These are phyloP conservation scores for Cyprinus carpio DNA, from an alignment of 2,113 vertebrate species.

Conservation along the genomic window DNA sequence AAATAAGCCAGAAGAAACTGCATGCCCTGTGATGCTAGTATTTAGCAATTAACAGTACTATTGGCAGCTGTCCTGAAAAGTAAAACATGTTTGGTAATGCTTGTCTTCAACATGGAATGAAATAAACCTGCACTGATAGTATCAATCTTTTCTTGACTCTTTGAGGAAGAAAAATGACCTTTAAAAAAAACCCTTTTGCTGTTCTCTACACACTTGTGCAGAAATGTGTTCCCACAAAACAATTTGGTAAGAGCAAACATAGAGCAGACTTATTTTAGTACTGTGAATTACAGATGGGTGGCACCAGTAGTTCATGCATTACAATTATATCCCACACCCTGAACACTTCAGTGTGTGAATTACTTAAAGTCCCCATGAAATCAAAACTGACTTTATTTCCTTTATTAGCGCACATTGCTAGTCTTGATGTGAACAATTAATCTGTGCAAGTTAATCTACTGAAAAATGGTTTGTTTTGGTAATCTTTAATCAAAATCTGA, in stretches of 20 bases:
- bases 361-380: not conserved
- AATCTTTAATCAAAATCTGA: too few relatives aligned
- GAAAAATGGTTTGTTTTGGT: too few relatives aligned
- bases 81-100: conserved; percentile 8
- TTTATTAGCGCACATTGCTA: too few relatives aligned
- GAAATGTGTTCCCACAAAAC: not conserved
- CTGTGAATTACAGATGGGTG: conserved; percentile 28
- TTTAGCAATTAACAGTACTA: conserved; percentile 24
- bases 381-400: too few relatives aligned
- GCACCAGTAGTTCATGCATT: conserved; percentile 18
- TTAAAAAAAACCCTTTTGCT: not conserved
- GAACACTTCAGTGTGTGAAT: not conserved
- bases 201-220: not conserved
- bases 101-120: conserved; percentile 13
- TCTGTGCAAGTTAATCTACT: too few relatives aligned
- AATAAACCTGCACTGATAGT: conserved; percentile 43
- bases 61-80: not conserved
- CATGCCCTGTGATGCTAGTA: conserved; percentile 43
- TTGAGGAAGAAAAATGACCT: not conserved
- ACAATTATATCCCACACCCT: conserved; percentile 39
- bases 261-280: conserved; percentile 33
- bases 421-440: too few relatives aligned
- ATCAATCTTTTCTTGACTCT: not conserved
- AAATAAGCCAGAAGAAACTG: conserved; percentile 30
- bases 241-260: conserved; percentile 7